Evolutionary conservation across 2,888 invertebrate genomes (phyloP).

Genomic region (Norana najaformis): DNA sequence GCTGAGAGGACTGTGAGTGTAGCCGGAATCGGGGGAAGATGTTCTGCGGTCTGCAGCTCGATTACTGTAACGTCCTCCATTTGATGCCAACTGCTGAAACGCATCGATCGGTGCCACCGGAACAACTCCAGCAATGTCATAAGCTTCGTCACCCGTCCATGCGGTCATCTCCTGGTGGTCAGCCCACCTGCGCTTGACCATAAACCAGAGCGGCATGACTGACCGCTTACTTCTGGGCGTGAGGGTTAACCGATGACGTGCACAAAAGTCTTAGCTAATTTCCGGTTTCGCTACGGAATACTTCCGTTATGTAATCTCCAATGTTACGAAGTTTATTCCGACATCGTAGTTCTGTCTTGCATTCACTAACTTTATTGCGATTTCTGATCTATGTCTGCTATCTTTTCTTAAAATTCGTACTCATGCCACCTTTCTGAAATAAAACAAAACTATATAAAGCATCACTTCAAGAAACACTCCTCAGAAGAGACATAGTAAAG

Average conservation of each 20-base stretch:
- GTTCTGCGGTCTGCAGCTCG: not conserved
- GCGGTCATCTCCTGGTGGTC: not conserved
- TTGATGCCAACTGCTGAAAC: not conserved
- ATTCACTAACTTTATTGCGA: not conserved
- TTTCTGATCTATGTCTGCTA: not conserved
- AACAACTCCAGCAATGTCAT: not conserved
- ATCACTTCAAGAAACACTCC: too few species aligned
- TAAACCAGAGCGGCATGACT: not conserved
- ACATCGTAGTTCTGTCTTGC: not conserved
- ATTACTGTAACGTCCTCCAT: not conserved
- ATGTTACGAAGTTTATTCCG: not conserved
- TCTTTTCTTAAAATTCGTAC: not conserved
- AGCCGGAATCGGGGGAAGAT: constrained; percentile 23
- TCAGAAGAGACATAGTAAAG: too few species aligned
- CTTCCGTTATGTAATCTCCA: not conserved
- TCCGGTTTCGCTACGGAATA: not conserved
- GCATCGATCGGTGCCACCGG: not conserved
- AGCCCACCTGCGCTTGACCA: not conserved
- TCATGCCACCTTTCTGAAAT: not conserved
- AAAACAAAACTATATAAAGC: too few species aligned
- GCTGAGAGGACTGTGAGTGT: constrained; percentile 25
- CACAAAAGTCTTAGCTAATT: not conserved
- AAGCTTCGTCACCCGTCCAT: not conserved
- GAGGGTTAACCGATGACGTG: not conserved
- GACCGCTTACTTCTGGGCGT: not conserved